Base-by-base conservation (phyloP, 2,113 vertebrate genomes). In the Zonotrichia leucophrys region DNA sequence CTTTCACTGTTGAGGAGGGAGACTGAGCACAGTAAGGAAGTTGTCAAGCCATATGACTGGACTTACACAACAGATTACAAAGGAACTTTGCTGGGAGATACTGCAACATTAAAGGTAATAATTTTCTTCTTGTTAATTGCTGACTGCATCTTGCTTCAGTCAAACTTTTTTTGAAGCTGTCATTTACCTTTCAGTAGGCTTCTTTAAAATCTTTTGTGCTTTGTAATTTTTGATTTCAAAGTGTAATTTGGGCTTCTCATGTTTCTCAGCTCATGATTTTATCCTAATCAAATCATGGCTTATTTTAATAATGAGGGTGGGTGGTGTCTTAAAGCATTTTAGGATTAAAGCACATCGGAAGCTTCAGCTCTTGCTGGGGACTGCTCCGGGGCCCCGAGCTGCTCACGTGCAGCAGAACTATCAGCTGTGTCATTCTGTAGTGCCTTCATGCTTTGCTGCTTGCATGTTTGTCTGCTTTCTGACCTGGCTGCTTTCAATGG, bases 51-150 rank as follows among this genome's bases (percentile, higher is more conserved):
- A 0, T 99, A 99, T 17, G 99, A 99, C 81, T 99, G 99, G 99
- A 99, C 99, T 6, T 99, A 99, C 88, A 99, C 99, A 42, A 99
- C 99, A 72, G 99, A 99, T 94, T 99, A 99, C 97, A 99, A 98
- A 97, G 99, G 99, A 74, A 99, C 99, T 2, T 96, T 99, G 74
- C 96, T 99, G 27, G 99, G 99, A 91, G 98, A 99, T 13, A 95
- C 96, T 28, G 78, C 97, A 86, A 98, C 97, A 28, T 98, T 99
- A 52, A 98, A 98, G 98, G 99, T 99, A 94, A 87, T 28, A 7
- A 20, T 84, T 83, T 90, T 83, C 25, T 76, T 21, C 50, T 72
- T 37, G 5, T 49, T 63, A 67, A 58, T 56, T 92, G 62, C 24
- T 89, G 33, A 19, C 39, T 82, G 28, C 22, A 5, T 81, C 9